Base-by-base conservation (phyloP, 2,888 invertebrate species). In the Yponomeuta malinellus region DNA sequence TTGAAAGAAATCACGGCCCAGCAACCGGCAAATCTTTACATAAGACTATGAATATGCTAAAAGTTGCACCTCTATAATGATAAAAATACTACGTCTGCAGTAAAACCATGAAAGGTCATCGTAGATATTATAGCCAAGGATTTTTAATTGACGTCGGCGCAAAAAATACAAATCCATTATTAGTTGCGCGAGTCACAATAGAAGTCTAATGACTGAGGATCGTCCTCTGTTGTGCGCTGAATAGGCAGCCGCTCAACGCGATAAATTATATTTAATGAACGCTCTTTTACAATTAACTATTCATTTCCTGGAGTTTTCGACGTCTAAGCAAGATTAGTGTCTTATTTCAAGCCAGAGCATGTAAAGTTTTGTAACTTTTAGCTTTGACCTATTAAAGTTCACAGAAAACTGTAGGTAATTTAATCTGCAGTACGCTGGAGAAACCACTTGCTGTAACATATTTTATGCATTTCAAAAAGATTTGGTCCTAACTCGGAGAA, bases 171-270 rank as follows among this genome's bases (percentile, higher is more conserved):
- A 68, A 83, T 83, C 78, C 81, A 85, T 84, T 84, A 85, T 85
- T 79, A 83, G 84, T 86, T 83, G 82, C 77, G 79, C 63, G 78
- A 77, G 78, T 75, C 77, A 88, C 87, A 89, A 88, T 88, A 79
- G 86, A 78, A 80, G 81, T 81, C 83, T 83, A 86, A 86, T 86
- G 82, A 84, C 81, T 82, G 81, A 78, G 80, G 79, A 83, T 84
- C 80, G 82, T 79, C 78, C 78, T 75, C 81, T 85, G 84, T 87
- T 83, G 83, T 84, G 85, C 80, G 80, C 76, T 87, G 85, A 88
- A 88, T 87, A 43, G 78, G 84, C 76, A 79, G 76, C 78, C 83
- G 80, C 85, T 85, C 79, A 82, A 79, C 75, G 78, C 80, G 81
- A 83, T 87, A 86, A 77, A 77, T 76, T 75, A 78, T 74, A 76